A percentile compares a stretch with the other conserved stretches of the same genome.
Conservation (phyloP, 2,797 vertebrate genomes). For the Vireo griseus region DNA sequence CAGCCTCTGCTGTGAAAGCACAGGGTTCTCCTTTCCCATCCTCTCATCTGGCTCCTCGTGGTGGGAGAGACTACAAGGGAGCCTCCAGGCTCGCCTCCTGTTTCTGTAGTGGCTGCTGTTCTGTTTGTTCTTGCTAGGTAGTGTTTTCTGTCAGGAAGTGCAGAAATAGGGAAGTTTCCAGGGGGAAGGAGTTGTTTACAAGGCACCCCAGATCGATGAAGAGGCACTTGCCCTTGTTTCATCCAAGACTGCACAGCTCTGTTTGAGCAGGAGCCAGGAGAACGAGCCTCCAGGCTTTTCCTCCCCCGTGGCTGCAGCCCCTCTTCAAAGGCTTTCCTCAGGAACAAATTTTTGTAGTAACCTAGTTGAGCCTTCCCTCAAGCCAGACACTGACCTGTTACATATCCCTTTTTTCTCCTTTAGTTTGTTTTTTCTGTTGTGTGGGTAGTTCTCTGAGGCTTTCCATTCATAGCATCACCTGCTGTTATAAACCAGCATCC, state of each 20-base stretch:
- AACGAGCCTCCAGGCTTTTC: background rate
- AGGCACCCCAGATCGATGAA: fast-evolving
- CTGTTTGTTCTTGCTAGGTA: background rate
- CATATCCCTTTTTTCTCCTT: fast-evolving
- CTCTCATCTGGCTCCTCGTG: fast-evolving
- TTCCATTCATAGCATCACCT: background rate
- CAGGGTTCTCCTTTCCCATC: background rate
- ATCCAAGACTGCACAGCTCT: fast-evolving
- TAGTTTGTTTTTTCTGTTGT: background rate
- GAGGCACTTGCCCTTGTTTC: background rate
- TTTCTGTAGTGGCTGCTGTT: background rate
- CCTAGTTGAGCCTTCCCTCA: background rate
- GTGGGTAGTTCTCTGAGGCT: background rate
- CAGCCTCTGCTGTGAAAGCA: background rate
- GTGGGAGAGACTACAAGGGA: background rate
- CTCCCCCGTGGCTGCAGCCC: background rate
- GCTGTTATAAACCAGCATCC: background rate
- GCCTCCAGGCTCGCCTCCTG: background rate
- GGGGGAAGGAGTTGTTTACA: background rate
- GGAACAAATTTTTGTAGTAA: background rate
- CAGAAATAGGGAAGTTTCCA: background rate
- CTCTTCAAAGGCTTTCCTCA: background rate
- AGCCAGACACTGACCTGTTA: background rate
- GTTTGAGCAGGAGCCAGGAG: background rate
- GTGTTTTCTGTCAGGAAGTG: background rate